Evolutionary conservation across 1,140 invertebrate genomes (phyloP).

Genomic region (Papilio glaucus): DNA sequence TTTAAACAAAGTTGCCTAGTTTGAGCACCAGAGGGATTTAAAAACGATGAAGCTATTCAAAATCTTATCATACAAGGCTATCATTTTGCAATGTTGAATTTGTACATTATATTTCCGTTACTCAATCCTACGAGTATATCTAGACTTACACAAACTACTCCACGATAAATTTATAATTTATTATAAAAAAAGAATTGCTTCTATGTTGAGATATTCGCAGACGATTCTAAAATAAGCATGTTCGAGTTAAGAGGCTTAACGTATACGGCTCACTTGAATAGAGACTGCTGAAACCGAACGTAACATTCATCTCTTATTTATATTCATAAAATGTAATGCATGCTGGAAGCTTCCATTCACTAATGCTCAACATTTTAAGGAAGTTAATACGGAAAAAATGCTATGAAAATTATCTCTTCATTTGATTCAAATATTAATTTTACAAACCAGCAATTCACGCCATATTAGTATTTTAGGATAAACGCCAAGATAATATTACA

Average conservation of each 20-base stretch:
- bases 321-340: slow-evolving; percentile 21
- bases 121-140: background rate
- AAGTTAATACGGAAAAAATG: background rate
- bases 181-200: background rate
- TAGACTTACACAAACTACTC: background rate
- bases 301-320: too few relatives aligned
- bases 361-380: background rate
- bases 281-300: background rate
- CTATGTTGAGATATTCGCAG: background rate
- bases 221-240: background rate
- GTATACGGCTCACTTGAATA: slow-evolving; percentile 2
- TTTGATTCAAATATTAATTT: background rate
- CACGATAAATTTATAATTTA: background rate
- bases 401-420: background rate
- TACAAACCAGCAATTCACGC: background rate
- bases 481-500: too few relatives aligned
- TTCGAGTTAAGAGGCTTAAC: slow-evolving; percentile 21
- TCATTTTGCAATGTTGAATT: background rate
- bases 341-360: slow-evolving; percentile 4
- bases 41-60: too few relatives aligned
- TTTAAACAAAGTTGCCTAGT: background rate
- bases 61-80: too few relatives aligned
- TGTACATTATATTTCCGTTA: background rate
- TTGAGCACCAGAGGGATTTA: background rate
- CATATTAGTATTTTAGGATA: too few relatives aligned